Conservation (phyloP, 2,113 vertebrate species). For the Notarius quadriscutis region DNA sequence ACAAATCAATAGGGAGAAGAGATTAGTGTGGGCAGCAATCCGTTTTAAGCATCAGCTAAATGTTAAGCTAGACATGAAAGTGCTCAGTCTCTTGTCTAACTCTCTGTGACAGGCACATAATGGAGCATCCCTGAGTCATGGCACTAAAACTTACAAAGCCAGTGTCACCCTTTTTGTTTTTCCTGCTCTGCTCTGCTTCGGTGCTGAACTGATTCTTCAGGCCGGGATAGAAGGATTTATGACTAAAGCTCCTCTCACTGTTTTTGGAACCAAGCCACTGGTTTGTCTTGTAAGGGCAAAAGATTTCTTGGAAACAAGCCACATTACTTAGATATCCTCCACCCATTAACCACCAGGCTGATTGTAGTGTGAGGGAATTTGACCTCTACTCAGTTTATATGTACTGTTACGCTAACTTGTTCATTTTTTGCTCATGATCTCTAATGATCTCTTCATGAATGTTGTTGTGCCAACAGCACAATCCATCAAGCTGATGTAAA, state of each 20-base stretch:
- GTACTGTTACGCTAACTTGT: neutral
- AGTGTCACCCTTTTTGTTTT: conserved; percentile 79
- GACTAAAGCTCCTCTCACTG: conserved; percentile 68
- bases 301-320: conserved; percentile 55
- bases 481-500: conserved; percentile 18
- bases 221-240: conserved; percentile 68
- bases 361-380: conserved; percentile 8
- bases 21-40: conserved; percentile 76
- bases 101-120: conserved; percentile 79
- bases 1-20: conserved; percentile 69
- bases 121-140: conserved; percentile 72
- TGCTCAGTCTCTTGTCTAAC: conserved; percentile 78
- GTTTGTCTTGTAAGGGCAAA: conserved; percentile 62
- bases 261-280: conserved; percentile 61
- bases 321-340: conserved; percentile 45
- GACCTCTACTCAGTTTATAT: conserved; percentile 5
- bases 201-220: conserved; percentile 70
- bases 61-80: conserved; percentile 84
- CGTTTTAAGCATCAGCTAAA: conserved; percentile 77
- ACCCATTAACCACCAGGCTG: conserved; percentile 34
- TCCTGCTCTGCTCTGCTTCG: conserved; percentile 61
- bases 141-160: conserved; percentile 67
- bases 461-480: conserved; percentile 19
- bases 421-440: conserved; percentile 10
- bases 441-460: conserved; percentile 12